A percentile compares a stretch with the other conserved stretches of the same genome.
phyloP scores from a whole-genome alignment of 2,888 invertebrate species.

The Keiferia lycopersicella region DNA sequence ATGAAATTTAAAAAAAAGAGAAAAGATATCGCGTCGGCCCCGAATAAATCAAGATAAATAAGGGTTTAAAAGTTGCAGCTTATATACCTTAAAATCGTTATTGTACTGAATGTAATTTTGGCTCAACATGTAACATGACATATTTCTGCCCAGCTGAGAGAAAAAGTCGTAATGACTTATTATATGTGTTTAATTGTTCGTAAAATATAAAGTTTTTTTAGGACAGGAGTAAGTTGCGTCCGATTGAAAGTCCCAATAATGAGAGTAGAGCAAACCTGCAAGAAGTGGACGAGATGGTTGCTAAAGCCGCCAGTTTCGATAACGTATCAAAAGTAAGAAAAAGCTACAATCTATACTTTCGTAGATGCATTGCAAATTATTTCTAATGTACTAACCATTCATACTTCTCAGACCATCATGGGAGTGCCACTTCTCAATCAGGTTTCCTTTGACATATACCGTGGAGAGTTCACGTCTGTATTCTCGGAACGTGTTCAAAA shows the following conservation, averaged over 20 bases:
- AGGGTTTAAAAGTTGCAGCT: too few relatives aligned
- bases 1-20: too few relatives aligned
- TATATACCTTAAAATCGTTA: too few relatives aligned
- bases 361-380: background rate
- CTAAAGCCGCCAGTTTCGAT: slow-evolving; percentile 64
- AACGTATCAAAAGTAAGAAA: slow-evolving; percentile 62
- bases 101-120: too few relatives aligned
- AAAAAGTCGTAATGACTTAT: background rate
- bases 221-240: slow-evolving; percentile 47
- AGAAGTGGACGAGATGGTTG: slow-evolving; percentile 65
- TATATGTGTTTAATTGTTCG: background rate
- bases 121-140: too few relatives aligned
- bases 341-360: background rate
- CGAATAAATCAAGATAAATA: too few relatives aligned
- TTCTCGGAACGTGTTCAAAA: slow-evolving; percentile 55
- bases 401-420: slow-evolving; percentile 56
- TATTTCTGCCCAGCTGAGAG: background rate
- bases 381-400: background rate
- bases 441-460: slow-evolving; percentile 63
- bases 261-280: slow-evolving; percentile 55
- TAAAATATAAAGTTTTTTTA: slow-evolving; percentile 32
- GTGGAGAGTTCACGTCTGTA: slow-evolving; percentile 62
- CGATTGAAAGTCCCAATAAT: slow-evolving; percentile 47
- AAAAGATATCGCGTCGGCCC: too few relatives aligned
- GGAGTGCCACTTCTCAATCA: slow-evolving; percentile 47